These are phyloP conservation scores for Drosophila tanythrix DNA, from an alignment of 2,888 invertebrate genomes.

Conservation along the genomic window DNA sequence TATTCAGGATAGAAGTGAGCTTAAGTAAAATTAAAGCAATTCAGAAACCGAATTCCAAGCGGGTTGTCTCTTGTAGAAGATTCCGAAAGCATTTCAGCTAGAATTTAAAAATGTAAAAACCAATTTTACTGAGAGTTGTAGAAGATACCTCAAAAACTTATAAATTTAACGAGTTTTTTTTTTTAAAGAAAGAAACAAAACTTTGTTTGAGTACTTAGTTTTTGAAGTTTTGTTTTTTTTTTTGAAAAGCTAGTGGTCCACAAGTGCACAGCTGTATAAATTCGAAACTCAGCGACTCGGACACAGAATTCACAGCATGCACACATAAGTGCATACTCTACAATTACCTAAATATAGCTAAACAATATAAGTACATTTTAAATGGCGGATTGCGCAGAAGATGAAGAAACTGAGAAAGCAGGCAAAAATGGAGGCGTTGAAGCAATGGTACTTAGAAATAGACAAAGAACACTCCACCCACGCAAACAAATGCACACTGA, in stretches of 20 bases:
- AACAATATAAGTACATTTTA: constrained; percentile 49
- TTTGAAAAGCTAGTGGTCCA: background rate
- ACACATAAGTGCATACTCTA: constrained; percentile 54
- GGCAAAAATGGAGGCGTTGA: background rate
- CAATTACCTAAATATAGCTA: constrained; percentile 60
- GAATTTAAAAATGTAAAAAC: background rate
- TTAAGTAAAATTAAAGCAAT: background rate
- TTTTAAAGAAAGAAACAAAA: background rate
- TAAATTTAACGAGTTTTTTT: background rate
- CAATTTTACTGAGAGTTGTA: too few species aligned
- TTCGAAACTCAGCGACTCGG: constrained; percentile 59
- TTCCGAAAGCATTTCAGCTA: background rate
- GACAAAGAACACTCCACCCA: constrained; percentile 6
- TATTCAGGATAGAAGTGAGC: background rate
- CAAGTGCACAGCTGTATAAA: constrained; percentile 56
- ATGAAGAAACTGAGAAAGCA: background rate
- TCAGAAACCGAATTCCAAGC: background rate
- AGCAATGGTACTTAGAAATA: constrained; percentile 2
- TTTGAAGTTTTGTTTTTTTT: background rate
- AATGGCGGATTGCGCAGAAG: constrained; percentile 2
- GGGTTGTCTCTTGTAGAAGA: background rate
- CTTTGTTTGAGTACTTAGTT: background rate
- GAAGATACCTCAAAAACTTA: too few species aligned
- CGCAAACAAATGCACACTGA: constrained; percentile 5
- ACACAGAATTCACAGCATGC: constrained; percentile 60